A percentile compares a stretch with the other conserved stretches of the same genome.
phyloP scores from a whole-genome alignment of 2,113 vertebrate genomes.

The Hystrix brachyura region DNA sequence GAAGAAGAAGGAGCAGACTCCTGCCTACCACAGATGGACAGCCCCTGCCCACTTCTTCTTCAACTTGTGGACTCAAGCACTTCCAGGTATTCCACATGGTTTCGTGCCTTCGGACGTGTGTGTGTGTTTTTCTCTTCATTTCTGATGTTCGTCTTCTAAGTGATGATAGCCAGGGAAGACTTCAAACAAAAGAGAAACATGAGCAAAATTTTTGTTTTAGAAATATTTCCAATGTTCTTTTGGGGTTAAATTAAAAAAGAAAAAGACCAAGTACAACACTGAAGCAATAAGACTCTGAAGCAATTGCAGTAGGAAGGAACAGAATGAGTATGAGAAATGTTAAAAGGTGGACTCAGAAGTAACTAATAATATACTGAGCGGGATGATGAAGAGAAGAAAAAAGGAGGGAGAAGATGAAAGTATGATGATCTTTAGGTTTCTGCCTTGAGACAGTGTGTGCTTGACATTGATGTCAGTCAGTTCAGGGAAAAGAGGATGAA shows the following conservation, averaged over 20 bases:
- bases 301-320: neutral
- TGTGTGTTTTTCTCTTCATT: neutral
- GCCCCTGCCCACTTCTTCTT: neutral
- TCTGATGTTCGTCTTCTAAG: neutral
- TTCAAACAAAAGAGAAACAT: neutral
- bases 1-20: neutral
- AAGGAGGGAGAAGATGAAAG: neutral
- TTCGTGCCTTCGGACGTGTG: neutral
- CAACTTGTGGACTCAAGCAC: neutral
- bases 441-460: neutral
- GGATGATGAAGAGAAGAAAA: neutral
- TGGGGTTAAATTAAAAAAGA: neutral
- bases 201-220: neutral
- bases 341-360: neutral
- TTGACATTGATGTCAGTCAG: neutral
- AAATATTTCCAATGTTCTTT: conserved; percentile 18
- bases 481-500: neutral
- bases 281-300: neutral
- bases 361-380: neutral
- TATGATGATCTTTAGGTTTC: neutral
- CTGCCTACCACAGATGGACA: neutral
- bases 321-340: neutral
- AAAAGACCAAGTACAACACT: neutral
- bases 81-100: neutral
- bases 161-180: neutral